Evolutionary conservation across 2,888 invertebrate species (phyloP), one percentile per base, ranked within the genome.

Genomic region (Melanargia galathea): DNA sequence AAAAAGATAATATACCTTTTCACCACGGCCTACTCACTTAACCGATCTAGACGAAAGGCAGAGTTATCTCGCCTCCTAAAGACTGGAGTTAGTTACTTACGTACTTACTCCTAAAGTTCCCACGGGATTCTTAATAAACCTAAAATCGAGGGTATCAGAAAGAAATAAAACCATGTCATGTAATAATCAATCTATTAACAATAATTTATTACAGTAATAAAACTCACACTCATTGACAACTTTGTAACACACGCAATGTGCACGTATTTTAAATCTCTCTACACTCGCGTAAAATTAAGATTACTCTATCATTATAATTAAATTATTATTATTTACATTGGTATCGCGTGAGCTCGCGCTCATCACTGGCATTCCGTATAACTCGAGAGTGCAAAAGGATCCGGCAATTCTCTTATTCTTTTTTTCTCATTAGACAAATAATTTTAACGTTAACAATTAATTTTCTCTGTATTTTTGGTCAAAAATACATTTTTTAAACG

Each of bases 151-250:
- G 43, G 6, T 0, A 18, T 43, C 1, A 20, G 11, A 18, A 13
- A 58, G 18, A 73, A 80, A 79, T 77, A 66, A 81, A 80, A 81
- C 75, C 68, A 68, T 11, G 0, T 13, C 70, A 70, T 77, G 84
- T 87, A 86, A 87, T 87, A 88, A 84, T 86, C 81, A 81, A 88
- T 90, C 84, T 91, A 90, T 89, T 90, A 90, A 90, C 89, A 89
- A 90, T 89, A 90, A 87, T 87, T 88, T 87, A 87, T 87, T 87
- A 86, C 83, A 83, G 71, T 84, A 83, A 83, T 85, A 84, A 86
- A 86, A 86, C 82, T 78, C 85, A 86, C 87, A 80, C 81, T 77
- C 76, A 75, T 78, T 74, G 80, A 82, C 83, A 80, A 80, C 75
- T 79, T 76, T 75, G 64, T 70, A 78, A 83, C 87, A 85, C 83